phyloP scores from a whole-genome alignment of 92 coral and sea anemone species.

The Epizoanthus rinbou region DNA sequence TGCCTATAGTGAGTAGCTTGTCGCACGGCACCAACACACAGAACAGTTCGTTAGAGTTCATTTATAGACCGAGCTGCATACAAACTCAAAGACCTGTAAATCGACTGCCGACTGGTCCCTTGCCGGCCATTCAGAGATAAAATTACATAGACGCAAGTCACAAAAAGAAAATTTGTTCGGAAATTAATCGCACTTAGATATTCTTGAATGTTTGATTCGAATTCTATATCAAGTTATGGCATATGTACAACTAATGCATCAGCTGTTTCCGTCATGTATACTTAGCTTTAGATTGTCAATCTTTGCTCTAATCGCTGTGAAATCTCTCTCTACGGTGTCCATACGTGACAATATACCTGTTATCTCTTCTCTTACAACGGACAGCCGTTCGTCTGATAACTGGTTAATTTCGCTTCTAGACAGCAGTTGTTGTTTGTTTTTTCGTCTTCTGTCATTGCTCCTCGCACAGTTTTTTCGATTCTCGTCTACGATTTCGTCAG shows the following conservation, averaged over 20 bases:
- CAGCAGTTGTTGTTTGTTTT: neutral
- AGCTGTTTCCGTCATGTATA: neutral
- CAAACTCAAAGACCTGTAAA: too few relatives aligned
- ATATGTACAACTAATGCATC: too few relatives aligned
- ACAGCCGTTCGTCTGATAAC: neutral
- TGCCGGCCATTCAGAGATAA: too few relatives aligned
- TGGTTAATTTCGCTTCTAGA: neutral
- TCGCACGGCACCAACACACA: too few relatives aligned
- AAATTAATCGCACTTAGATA: too few relatives aligned
- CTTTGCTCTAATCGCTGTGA: constrained; percentile 10
- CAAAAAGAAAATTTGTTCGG: too few relatives aligned
- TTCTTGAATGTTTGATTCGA: neutral
- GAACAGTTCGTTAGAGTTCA: too few relatives aligned
- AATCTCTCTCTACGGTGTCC: constrained; percentile 3
- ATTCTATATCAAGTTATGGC: neutral
- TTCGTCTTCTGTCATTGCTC: neutral
- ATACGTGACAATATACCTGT: constrained; percentile 8
- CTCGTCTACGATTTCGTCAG: neutral
- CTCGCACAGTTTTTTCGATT: too few relatives aligned
- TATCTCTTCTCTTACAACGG: neutral
- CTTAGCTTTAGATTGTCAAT: neutral
- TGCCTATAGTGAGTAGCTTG: too few relatives aligned
- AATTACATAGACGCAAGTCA: too few relatives aligned
- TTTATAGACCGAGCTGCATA: too few relatives aligned
- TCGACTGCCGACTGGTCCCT: too few relatives aligned